Percentiles rank a stretch among this genome's conserved stretches.
These are phyloP conservation scores for Priocnemis perturbator DNA, from an alignment of 2,888 invertebrate species.

Conservation along the genomic window DNA sequence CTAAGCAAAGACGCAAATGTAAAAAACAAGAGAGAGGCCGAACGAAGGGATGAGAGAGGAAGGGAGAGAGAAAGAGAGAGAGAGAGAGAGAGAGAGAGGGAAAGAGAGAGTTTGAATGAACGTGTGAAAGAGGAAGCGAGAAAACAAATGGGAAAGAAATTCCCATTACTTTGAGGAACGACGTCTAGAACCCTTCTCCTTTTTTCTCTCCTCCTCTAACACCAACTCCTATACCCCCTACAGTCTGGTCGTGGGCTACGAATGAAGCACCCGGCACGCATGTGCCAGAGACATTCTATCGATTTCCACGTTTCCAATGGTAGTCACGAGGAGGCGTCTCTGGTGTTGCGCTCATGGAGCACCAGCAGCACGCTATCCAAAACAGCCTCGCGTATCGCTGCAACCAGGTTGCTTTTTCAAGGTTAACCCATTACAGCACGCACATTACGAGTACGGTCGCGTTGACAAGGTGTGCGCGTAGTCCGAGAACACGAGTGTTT, in stretches of 20 bases:
- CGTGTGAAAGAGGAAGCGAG: neutral
- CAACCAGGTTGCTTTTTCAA: constrained; percentile 71
- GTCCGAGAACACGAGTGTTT: neutral
- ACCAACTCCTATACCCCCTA: constrained; percentile 26
- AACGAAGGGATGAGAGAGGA: neutral
- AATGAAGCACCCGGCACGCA: constrained; percentile 59
- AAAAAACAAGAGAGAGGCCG: constrained; percentile 4
- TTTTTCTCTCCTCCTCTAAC: constrained; percentile 49
- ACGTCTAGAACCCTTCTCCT: constrained; percentile 59
- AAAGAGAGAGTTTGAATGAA: constrained; percentile 7
- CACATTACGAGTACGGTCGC: constrained; percentile 28
- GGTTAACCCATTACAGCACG: constrained; percentile 68
- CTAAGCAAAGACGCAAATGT: neutral
- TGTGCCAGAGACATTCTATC: constrained; percentile 68
- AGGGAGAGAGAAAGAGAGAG: too few species aligned
- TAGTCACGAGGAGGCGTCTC: constrained; percentile 65
- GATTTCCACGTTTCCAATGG: constrained; percentile 67
- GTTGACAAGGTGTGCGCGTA: constrained; percentile 11
- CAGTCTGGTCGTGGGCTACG: constrained; percentile 12
- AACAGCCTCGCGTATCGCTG: constrained; percentile 72
- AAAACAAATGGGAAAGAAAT: constrained; percentile 62
- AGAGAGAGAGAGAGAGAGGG: neutral
- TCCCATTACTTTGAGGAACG: constrained; percentile 64
- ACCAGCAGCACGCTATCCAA: constrained; percentile 64
- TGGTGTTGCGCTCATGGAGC: constrained; percentile 52